Conservation (phyloP, 1,140 invertebrate species). For the Eupeodes corollae region DNA sequence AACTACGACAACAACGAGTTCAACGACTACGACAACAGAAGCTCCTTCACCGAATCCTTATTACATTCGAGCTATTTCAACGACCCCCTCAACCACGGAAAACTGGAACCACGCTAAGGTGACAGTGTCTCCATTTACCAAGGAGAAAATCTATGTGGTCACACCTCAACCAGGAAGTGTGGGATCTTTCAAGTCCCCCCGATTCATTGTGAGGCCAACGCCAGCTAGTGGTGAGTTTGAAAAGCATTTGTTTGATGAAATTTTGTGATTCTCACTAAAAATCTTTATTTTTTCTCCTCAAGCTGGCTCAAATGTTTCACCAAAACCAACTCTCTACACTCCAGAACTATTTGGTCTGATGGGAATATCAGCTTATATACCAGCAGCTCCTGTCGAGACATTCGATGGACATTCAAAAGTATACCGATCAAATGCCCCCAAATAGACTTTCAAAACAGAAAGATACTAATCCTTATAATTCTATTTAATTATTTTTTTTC, state of each 20-base stretch:
- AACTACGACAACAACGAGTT: conserved; percentile 7
- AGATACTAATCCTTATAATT: conserved; percentile 2
- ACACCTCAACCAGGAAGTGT: conserved; percentile 48
- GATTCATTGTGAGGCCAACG: conserved; percentile 47
- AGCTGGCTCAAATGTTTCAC: conserved; percentile 29
- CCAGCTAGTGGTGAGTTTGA: conserved; percentile 30
- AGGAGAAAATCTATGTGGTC: conserved; percentile 66
- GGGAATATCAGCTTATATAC: conserved; percentile 38
- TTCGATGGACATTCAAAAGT: conserved; percentile 44
- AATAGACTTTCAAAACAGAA: background rate
- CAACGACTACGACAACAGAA: conserved; percentile 6
- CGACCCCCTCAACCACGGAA: conserved; percentile 23
- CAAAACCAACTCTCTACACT: conserved; percentile 36
- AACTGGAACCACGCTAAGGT: conserved; percentile 54
- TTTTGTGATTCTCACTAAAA: background rate
- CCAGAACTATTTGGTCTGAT: conserved; percentile 39
- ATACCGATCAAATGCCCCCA: conserved; percentile 14
- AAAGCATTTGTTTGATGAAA: background rate
- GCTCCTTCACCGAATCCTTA: conserved; percentile 9
- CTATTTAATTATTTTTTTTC: background rate
- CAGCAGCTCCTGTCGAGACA: conserved; percentile 38
- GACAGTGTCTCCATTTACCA: conserved; percentile 56
- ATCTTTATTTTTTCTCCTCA: conserved; percentile 16
- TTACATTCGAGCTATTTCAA: conserved; percentile 12
- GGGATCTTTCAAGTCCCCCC: conserved; percentile 42